These are phyloP conservation scores for Drosophila tripunctata DNA, from an alignment of 2,888 invertebrate species.

Conservation along the genomic window DNA sequence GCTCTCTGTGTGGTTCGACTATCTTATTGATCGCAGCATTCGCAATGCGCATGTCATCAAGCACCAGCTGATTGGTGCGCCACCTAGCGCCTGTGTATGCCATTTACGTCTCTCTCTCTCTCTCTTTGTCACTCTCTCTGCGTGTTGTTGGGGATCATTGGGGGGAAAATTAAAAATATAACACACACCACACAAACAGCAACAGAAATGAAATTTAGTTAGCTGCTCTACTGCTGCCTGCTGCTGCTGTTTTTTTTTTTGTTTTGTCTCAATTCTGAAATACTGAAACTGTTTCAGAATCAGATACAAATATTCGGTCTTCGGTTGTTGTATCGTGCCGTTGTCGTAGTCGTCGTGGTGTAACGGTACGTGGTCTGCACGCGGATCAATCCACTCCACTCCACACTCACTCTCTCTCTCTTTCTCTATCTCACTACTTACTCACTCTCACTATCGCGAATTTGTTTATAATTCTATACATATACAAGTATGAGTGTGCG, in stretches of 20 bases:
- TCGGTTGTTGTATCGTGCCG: conserved; percentile 81
- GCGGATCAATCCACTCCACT: conserved; percentile 24
- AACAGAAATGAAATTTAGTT: conserved; percentile 24
- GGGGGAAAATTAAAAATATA: conserved; percentile 71
- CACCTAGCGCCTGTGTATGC: not conserved
- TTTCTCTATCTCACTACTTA: too few relatives aligned
- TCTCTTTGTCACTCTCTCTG: not conserved
- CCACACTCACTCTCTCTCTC: conserved; percentile 9
- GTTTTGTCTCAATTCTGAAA: conserved; percentile 40
- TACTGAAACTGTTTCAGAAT: conserved; percentile 71
- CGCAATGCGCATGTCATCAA: not conserved
- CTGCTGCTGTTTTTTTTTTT: conserved; percentile 34
- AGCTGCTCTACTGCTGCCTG: conserved; percentile 17
- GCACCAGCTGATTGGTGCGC: not conserved
- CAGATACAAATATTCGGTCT: conserved; percentile 83
- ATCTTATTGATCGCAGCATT: not conserved
- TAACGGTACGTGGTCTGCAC: conserved; percentile 67
- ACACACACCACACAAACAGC: conserved; percentile 34
- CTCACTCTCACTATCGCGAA: conserved; percentile 49
- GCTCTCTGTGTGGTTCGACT: not conserved
- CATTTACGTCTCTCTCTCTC: not conserved
- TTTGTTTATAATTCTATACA: conserved; percentile 67
- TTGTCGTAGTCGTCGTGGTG: conserved; percentile 51
- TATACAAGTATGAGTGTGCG: conserved; percentile 1
- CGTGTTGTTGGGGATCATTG: too few relatives aligned